These are phyloP conservation scores for Mormoops blainvillei DNA, from an alignment of 2,113 vertebrate genomes.

Conservation along the genomic window DNA sequence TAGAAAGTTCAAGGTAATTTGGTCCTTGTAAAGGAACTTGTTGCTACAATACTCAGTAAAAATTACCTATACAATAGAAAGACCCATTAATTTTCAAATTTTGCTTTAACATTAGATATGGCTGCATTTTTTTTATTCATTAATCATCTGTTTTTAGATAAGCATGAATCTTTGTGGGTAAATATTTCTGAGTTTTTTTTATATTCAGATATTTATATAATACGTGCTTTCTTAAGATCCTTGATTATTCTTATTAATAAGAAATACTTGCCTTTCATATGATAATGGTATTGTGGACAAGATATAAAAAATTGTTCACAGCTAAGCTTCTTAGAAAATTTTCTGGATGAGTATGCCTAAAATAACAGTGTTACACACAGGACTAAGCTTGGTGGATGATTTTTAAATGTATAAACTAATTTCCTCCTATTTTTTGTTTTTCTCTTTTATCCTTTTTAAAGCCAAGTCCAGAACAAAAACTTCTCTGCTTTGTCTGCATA, in stretches of 20 bases:
- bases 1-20: slow-evolving; percentile 28
- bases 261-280: slow-evolving; percentile 4
- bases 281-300: slow-evolving; percentile 22
- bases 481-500: slow-evolving; percentile 87
- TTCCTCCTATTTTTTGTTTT: slow-evolving; percentile 60
- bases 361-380: slow-evolving; percentile 12
- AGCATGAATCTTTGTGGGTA: slow-evolving; percentile 11
- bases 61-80: neutral
- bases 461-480: slow-evolving; percentile 84
- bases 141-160: slow-evolving; percentile 35
- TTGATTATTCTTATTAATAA: slow-evolving; percentile 56
- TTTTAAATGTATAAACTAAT: slow-evolving; percentile 74
- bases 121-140: neutral
- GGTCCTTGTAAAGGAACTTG: slow-evolving; percentile 43
- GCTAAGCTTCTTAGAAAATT: slow-evolving; percentile 49
- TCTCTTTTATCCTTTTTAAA: slow-evolving; percentile 66
- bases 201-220: slow-evolving; percentile 27
- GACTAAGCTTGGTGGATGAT: slow-evolving; percentile 50
- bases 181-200: slow-evolving; percentile 10
- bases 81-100: slow-evolving; percentile 11
- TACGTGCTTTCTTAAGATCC: slow-evolving; percentile 32
- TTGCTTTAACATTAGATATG: slow-evolving; percentile 34
- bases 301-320: slow-evolving; percentile 50
- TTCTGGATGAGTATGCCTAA: neutral
- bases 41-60: neutral